phyloP scores from a whole-genome alignment of 2,113 vertebrate genomes.

The Myocastor coypus region DNA sequence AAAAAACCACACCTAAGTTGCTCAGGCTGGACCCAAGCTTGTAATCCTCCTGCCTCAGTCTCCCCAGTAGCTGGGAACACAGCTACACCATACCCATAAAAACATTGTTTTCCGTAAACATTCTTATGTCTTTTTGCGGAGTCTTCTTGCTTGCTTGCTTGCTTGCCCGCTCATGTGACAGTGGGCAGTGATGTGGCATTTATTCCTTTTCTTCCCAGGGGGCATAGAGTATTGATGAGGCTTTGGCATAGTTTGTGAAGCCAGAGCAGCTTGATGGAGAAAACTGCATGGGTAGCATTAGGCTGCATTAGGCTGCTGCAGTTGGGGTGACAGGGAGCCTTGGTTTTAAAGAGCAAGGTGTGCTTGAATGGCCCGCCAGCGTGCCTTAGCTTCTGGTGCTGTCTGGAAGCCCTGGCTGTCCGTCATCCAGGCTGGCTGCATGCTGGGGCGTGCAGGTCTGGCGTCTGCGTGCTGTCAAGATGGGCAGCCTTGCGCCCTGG shows the following conservation, averaged over 20 bases:
- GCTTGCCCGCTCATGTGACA: not conserved
- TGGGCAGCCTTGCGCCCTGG: not conserved
- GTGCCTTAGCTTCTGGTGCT: not conserved
- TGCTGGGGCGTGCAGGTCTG: not conserved
- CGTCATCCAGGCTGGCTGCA: not conserved
- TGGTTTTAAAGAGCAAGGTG: not conserved
- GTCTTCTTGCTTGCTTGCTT: not conserved
- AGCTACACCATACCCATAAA: not conserved
- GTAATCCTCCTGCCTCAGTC: not conserved
- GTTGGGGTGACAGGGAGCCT: not conserved
- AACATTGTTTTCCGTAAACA: not conserved
- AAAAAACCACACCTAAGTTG: too few relatives aligned
- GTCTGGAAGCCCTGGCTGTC: not conserved
- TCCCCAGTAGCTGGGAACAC: not conserved
- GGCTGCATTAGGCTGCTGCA: accelerated
- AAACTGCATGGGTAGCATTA: too few relatives aligned
- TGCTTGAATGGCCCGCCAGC: not conserved
- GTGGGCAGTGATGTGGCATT: not conserved
- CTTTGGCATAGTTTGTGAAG: slow-evolving; percentile 97
- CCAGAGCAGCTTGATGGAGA: slow-evolving; percentile 96
- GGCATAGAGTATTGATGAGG: slow-evolving; percentile 92
- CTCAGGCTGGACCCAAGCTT: not conserved
- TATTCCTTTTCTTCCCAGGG: slow-evolving; percentile 85
- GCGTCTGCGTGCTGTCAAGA: not conserved
- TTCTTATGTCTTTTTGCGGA: not conserved